Evolutionary conservation across 2,888 invertebrate species (phyloP), one percentile per base, ranked within the genome.

Genomic region (Netelia melanura): DNA sequence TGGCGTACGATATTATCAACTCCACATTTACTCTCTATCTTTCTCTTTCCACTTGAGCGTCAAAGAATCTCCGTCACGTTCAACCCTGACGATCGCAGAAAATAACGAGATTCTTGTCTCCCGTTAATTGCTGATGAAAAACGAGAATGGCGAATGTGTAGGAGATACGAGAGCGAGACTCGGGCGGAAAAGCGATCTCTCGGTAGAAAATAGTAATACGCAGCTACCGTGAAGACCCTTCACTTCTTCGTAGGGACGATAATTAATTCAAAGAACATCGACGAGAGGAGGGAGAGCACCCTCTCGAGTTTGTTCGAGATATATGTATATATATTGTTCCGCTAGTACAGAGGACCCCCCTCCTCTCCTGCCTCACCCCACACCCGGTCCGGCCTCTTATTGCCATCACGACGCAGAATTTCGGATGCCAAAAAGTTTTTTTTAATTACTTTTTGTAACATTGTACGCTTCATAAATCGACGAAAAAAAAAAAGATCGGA

Each of bases 211-310:
- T 23, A 38, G 62, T 21, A 14, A 64, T 65, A 56, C 64, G 38
- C 21, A 70, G 78, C 43, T 21, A 64, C 70, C 10, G 54, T 30
- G 43, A 64, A 72, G 43, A 54, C 65, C 54, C 44, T 79, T 72
- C 54, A 56, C 54, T 65, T 56, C 56, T 71, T 79, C 56, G 52
- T 71, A 23, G 54, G 30, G 30, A 23, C 43, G 64, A 72, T 72
- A 65, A 79, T 79, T 64, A 65, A 79, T 79, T 79, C 79, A 21
- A 17, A 58, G 72, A 64, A 64, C 71, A 21, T n/a, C 56, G 43
- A 71, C 56, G 11, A 17, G 17, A 43, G 54, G 11, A 17, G 43
- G 43, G 71, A 11, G 54, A 71, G 54, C 62, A 65, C 64, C 43
- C 38, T 30, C 56, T 58, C 25, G 56, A 30, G 30, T 30, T 30